Evolutionary conservation across 2,797 vertebrate species (phyloP).

Genomic region (Eidolon dupreanum): DNA sequence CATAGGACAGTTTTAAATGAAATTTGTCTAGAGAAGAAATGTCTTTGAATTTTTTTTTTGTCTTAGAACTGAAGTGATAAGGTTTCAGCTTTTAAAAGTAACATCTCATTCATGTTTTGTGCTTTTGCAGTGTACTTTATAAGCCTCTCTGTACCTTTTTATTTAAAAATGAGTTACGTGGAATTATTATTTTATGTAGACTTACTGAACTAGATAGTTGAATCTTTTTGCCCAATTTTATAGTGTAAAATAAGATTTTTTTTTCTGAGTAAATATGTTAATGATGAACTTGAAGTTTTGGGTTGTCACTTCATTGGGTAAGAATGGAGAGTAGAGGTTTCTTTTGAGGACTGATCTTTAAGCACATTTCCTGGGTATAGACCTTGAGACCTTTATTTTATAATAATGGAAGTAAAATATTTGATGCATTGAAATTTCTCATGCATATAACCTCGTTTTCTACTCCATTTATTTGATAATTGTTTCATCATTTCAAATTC

Average conservation of each 20-base stretch:
- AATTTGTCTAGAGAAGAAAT: slow-evolving; percentile 9
- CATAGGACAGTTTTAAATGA: not conserved
- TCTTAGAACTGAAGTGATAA: not conserved
- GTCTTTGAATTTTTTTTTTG: slow-evolving; percentile 5
- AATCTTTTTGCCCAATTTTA: not conserved
- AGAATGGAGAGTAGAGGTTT: slow-evolving; percentile 37
- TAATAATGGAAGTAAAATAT: slow-evolving; percentile 75
- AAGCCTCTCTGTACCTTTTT: not conserved
- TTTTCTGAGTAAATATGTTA: not conserved
- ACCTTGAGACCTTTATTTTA: slow-evolving; percentile 74
- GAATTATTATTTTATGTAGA: slow-evolving; percentile 11
- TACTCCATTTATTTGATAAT: slow-evolving; percentile 83
- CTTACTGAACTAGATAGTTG: slow-evolving; percentile 9
- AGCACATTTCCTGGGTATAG: slow-evolving; percentile 64
- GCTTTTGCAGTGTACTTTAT: not conserved
- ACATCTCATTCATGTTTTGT: not conserved
- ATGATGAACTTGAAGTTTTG: slow-evolving; percentile 38
- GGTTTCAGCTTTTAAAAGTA: slow-evolving; percentile 23
- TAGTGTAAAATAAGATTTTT: not conserved
- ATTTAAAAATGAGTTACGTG: not conserved
- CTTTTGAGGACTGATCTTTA: slow-evolving; percentile 71
- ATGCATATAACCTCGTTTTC: slow-evolving; percentile 81
- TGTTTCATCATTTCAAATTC: slow-evolving; percentile 83
- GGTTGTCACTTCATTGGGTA: not conserved
- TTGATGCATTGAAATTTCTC: slow-evolving; percentile 79